Evolutionary conservation across 1,140 invertebrate species (phyloP).

Genomic region (Elymnias hypermnestra): DNA sequence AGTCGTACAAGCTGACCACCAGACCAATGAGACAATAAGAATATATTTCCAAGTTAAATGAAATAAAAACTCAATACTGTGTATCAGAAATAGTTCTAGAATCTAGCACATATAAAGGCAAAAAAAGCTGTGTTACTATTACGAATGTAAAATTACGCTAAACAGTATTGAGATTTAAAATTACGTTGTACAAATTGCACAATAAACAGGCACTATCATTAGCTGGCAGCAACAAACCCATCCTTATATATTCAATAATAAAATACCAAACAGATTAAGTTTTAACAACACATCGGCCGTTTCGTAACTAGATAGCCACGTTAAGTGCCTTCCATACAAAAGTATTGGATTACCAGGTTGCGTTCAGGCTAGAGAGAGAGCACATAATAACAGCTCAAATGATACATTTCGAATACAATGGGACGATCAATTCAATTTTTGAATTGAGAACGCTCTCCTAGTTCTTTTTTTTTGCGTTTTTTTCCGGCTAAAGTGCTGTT

Average conservation of each 20-base stretch:
- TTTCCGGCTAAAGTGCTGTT: conserved; percentile 73
- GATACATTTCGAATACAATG: conserved; percentile 76
- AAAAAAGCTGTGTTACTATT: too few species aligned
- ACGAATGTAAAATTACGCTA: not conserved
- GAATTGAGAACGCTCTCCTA: conserved; percentile 74
- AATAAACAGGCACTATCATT: conserved; percentile 14
- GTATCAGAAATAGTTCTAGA: too few species aligned
- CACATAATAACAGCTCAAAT: conserved; percentile 75
- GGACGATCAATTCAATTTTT: conserved; percentile 75
- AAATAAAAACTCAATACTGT: too few species aligned
- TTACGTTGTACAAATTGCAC: conserved; percentile 11
- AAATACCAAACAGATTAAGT: conserved; percentile 54
- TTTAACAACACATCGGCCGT: conserved; percentile 43
- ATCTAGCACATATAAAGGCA: not conserved
- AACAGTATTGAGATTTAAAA: conserved; percentile 9
- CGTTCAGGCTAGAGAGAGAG: conserved; percentile 64
- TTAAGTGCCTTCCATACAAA: conserved; percentile 75
- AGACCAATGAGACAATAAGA: too few species aligned
- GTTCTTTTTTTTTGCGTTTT: conserved; percentile 67
- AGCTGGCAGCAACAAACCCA: conserved; percentile 16
- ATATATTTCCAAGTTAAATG: too few species aligned
- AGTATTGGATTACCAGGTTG: conserved; percentile 74
- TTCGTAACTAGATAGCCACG: conserved; percentile 41
- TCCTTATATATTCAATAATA: conserved; percentile 32
- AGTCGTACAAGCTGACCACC: too few species aligned